Base-by-base conservation (phyloP, 2,888 invertebrate species). In the Eulithis testata region DNA sequence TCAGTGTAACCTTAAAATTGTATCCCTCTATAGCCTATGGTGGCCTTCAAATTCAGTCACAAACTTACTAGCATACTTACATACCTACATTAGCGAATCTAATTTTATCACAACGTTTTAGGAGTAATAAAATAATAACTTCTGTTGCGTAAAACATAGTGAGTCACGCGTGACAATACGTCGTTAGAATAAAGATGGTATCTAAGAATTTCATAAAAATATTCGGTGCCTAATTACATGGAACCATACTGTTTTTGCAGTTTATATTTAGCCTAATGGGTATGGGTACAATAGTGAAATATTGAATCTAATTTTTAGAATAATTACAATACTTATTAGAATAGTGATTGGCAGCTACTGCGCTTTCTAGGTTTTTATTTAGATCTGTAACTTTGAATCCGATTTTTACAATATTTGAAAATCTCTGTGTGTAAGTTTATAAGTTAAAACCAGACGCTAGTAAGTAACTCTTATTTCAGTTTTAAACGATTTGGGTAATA, bases 151-250 rank as follows among this genome's bases (percentile, higher is more conserved):
- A 60, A 57, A 66, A 63, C 61, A 59, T 36, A 7, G n/a, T 50
- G 56, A 69, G 55, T 62, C 56, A 60, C 51, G 57, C 66, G 66
- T 67, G 69, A 70, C 66, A 63, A 60, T 49, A 47, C n/a, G 49
- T 67, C 67, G 53, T 67, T 67, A 70, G 11, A 21, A 43, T 60
- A n/a, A 36, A 65, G 67, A 67, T 70, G 45, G 51, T 60, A 70
- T 67, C 67, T 67, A 11, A 55, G 14, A 49, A n/a, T 14, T 49
- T 57, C 56, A 52, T 60, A 60, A 62, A 57, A 53, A 53, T 54
- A 61, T 57, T 47, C 14, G 12, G 31, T 53, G 55, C 58, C 54
- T 64, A 50, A 64, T 59, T 52, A 63, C 57, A 27, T 11, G 44
- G 44, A 40, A 44, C 40, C 50, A 62, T 47, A 47, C 11, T 11